Percentiles rank a stretch among this genome's conserved stretches.
These are phyloP conservation scores for Arion vulgaris DNA, from an alignment of 1,140 invertebrate species.

Conservation along the genomic window DNA sequence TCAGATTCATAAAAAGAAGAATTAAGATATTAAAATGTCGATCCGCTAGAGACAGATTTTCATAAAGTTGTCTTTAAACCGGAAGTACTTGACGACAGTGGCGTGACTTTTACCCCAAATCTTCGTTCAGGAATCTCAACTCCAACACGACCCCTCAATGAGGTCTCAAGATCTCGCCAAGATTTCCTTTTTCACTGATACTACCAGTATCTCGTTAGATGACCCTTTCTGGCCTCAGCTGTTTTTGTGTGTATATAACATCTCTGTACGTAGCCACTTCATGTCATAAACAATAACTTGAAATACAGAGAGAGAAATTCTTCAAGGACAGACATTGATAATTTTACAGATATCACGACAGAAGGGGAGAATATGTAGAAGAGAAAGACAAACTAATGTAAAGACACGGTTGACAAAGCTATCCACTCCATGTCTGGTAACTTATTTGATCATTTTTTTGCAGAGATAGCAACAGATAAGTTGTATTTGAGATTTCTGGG, in stretches of 20 bases:
- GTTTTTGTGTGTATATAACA: not conserved
- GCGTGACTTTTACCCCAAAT: not conserved
- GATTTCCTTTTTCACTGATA: conserved; percentile 15
- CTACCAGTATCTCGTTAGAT: not conserved
- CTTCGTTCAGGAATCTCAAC: not conserved
- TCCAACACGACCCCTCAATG: not conserved
- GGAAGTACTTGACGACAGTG: not conserved
- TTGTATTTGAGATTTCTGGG: not conserved
- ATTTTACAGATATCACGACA: not conserved
- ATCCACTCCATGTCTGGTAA: not conserved
- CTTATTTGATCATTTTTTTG: not conserved
- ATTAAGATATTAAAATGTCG: too few relatives aligned
- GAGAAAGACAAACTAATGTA: not conserved
- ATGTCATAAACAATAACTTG: not conserved
- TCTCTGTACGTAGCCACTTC: not conserved
- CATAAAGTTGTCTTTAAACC: not conserved
- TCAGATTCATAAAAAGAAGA: too few relatives aligned
- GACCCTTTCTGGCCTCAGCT: not conserved
- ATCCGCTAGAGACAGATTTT: not conserved
- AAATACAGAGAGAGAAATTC: not conserved
- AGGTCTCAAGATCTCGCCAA: not conserved
- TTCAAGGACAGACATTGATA: not conserved
- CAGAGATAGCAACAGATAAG: not conserved
- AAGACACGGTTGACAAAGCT: not conserved
- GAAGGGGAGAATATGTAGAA: not conserved